phyloP scores from a whole-genome alignment of 2,113 vertebrate species.

The Albula glossodonta region DNA sequence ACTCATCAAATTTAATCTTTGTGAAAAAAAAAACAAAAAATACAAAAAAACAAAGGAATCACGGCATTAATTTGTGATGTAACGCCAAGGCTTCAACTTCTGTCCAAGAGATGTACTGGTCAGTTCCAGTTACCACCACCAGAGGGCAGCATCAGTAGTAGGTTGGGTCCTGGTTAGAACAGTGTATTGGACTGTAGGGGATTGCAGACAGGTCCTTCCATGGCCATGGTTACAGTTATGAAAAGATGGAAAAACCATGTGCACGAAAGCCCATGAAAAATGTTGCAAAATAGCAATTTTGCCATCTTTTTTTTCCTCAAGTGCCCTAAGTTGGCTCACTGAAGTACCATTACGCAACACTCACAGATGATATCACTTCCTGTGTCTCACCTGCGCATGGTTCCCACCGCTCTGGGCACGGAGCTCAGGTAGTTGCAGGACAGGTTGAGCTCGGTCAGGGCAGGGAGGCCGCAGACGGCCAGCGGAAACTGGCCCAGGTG shows the following conservation, averaged over 20 bases:
- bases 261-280: too few relatives aligned
- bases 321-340: background rate
- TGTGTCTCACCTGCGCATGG: slow-evolving; percentile 86
- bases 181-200: background rate
- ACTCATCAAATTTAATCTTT: too few relatives aligned
- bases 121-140: background rate
- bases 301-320: background rate
- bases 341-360: background rate
- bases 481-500: slow-evolving; percentile 86
- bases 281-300: background rate
- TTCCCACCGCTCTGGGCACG: slow-evolving; percentile 78
- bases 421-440: slow-evolving; percentile 87
- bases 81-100: too few relatives aligned
- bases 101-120: background rate
- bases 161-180: background rate
- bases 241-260: background rate
- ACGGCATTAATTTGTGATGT: too few relatives aligned
- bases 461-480: slow-evolving; percentile 85
- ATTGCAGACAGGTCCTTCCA: background rate
- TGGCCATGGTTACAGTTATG: background rate
- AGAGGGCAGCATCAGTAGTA: slow-evolving; percentile 13
- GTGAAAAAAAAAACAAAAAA: background rate
- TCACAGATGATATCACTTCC: background rate
- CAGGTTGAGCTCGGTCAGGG: slow-evolving; percentile 90
- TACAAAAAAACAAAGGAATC: too few relatives aligned